Evolutionary conservation across 1,140 invertebrate genomes (phyloP), one percentile per base, ranked within the genome.

Genomic region (Cherax quadricarinatus): DNA sequence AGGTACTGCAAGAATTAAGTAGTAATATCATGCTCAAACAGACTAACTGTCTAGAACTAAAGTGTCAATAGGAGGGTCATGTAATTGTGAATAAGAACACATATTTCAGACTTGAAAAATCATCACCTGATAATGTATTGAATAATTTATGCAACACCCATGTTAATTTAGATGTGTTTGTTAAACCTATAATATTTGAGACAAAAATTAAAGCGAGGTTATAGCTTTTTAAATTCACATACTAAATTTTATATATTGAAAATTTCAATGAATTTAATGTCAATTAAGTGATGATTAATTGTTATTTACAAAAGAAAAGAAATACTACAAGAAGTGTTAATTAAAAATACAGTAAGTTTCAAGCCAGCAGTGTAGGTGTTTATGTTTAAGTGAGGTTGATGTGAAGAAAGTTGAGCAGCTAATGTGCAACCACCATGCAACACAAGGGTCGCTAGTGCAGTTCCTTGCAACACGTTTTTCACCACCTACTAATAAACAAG

Each of bases 221-320:
- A 12, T 24, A 49, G 60, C 83, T 85, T 62, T 62, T 57, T 70
- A 48, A 85, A 66, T 30, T 30, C 83, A 85, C 7, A 70, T 21
- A 6, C 18, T n/a, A 66, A 70, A 48, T 85, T 48, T 70, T 70
- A 49, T 70, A 49, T 41, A 48, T 41, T 49, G 16, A 9, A 5
- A 41, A 48, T 48, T 70, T 85, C 21, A 70, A 24, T 70, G 60
- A 85, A 70, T 21, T 70, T n/a, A 30, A 85, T 12, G 48, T 66
- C 5, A n/a, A 30, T 7, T 48, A 70, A 21, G 16, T 70, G 62
- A 48, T 21, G 30, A 49, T 41, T 41, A 18, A 14, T 7, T 85
- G 30, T 85, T 41, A 85, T 70, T 10, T 30, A 41, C n/a, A 70
- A 85, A 70, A 49, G 70, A 75, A 6, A 70, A 70, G 18, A 12